Evolutionary conservation across 1,140 invertebrate genomes (phyloP).

Genomic region (Drosophila nikananu): DNA sequence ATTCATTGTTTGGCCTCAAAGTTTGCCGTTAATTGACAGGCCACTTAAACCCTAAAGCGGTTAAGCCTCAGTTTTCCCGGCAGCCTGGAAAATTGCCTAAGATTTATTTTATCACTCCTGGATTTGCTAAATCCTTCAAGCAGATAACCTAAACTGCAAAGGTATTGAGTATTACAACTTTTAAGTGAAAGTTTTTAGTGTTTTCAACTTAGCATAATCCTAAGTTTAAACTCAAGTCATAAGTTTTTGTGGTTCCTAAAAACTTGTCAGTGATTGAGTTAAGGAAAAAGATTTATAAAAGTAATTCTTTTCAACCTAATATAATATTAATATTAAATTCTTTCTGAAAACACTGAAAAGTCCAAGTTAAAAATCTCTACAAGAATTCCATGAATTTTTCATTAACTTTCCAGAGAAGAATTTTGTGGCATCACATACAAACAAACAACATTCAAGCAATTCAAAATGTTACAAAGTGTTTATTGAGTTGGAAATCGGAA

Average conservation of each 20-base stretch:
- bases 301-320: not conserved
- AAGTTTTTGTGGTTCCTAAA: not conserved
- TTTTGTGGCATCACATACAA: not conserved
- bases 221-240: not conserved
- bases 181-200: not conserved
- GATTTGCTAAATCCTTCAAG: not conserved
- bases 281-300: too few species aligned
- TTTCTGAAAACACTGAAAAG: too few species aligned
- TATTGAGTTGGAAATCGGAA: slow-evolving; percentile 27
- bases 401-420: not conserved
- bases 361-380: too few species aligned
- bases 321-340: not conserved
- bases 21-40: slow-evolving; percentile 51
- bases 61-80: slow-evolving; percentile 19
- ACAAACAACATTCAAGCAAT: not conserved
- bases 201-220: not conserved
- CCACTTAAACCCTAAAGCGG: slow-evolving; percentile 45
- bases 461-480: slow-evolving; percentile 20
- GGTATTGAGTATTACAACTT: not conserved
- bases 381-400: slow-evolving; percentile 15
- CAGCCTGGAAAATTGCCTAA: slow-evolving; percentile 22
- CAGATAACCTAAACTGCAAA: slow-evolving; percentile 4
- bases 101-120: slow-evolving; percentile 25
- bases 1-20: slow-evolving; percentile 47
- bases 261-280: not conserved